Percentiles rank a stretch among this genome's conserved stretches.
phyloP scores from a whole-genome alignment of 1,140 invertebrate species.

The Zaprionus davidi region DNA sequence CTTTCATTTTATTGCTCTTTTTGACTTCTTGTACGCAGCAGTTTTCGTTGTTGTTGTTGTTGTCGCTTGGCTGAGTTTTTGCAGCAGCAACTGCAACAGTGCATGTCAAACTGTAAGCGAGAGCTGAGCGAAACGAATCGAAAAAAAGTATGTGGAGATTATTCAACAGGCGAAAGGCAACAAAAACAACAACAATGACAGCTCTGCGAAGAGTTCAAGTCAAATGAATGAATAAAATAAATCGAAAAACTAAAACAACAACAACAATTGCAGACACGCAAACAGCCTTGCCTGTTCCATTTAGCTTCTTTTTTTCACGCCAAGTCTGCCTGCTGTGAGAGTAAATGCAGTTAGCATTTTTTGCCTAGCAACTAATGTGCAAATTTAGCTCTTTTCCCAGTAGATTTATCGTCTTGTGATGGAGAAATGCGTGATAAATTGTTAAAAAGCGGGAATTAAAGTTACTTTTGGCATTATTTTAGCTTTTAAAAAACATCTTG shows the following conservation, averaged over 20 bases:
- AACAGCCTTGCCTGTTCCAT: slow-evolving; percentile 6
- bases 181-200: slow-evolving; percentile 26
- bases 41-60: slow-evolving; percentile 16
- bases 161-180: slow-evolving; percentile 52
- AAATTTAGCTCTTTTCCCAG: no score
- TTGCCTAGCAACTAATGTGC: no score
- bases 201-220: slow-evolving; percentile 30
- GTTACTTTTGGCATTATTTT: no score
- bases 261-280: slow-evolving; percentile 11
- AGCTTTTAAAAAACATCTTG: no score
- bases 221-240: slow-evolving; percentile 38
- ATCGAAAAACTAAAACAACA: slow-evolving; percentile 19
- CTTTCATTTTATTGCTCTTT: slow-evolving; percentile 50
- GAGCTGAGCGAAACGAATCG: slow-evolving; percentile 14
- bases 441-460: no score
- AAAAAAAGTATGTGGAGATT: slow-evolving; percentile 17
- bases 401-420: no score
- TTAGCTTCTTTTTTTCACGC: not conserved
- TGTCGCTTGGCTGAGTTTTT: slow-evolving; percentile 43
- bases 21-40: slow-evolving; percentile 24
- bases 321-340: no score
- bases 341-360: no score
- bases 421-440: no score
- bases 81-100: slow-evolving; percentile 43
- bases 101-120: slow-evolving; percentile 46